Conservation (phyloP, 2,113 vertebrate genomes). For the Charina bottae region DNA sequence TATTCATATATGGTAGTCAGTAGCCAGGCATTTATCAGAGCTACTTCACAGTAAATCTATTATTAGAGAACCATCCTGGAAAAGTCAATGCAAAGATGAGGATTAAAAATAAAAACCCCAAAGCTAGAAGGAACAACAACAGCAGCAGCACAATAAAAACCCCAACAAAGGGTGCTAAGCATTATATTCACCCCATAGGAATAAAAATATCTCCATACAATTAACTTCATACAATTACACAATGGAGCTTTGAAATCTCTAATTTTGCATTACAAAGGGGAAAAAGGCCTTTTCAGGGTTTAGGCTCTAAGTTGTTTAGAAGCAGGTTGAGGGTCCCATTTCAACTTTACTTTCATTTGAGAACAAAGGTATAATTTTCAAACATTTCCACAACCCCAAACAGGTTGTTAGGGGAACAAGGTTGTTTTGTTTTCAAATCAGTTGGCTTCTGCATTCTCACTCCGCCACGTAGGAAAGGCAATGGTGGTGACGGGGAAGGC, state of each 20-base stretch:
- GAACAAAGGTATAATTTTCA: constrained; percentile 64
- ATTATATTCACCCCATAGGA: constrained; percentile 54
- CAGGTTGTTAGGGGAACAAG: constrained; percentile 54
- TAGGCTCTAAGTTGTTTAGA: constrained; percentile 52
- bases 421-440: constrained; percentile 21
- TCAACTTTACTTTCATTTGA: not conserved
- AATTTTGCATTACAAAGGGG: constrained; percentile 66
- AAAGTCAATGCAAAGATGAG: not conserved
- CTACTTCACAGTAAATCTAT: not conserved
- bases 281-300: constrained; percentile 41
- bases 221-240: constrained; percentile 62
- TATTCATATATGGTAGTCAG: not conserved
- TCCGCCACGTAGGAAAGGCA: not conserved
- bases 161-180: constrained; percentile 48
- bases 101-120: not conserved
- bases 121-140: not conserved
- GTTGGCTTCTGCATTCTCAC: constrained; percentile 8
- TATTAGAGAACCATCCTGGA: not conserved
- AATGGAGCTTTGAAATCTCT: constrained; percentile 64
- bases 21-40: not conserved
- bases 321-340: constrained; percentile 56
- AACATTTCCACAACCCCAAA: constrained; percentile 53
- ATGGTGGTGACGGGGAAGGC: rapidly evolving
- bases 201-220: constrained; percentile 70
- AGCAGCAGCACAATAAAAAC: too few relatives aligned